Conservation (phyloP, 2,113 vertebrate genomes). For the Salvelinus namaycush region DNA sequence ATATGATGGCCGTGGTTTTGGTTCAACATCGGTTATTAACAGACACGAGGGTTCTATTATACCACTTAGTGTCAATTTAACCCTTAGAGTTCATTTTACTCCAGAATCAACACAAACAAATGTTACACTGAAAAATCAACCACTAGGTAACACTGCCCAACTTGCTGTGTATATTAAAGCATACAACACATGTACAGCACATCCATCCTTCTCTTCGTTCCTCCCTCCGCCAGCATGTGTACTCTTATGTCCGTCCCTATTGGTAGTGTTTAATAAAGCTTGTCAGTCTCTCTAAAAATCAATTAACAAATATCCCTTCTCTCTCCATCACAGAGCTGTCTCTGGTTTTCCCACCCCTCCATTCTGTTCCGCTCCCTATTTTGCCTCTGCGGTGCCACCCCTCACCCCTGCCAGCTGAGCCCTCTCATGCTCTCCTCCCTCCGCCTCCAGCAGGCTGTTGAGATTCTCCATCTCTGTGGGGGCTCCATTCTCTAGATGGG, state of each 20-base stretch:
- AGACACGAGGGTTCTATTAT: too few relatives aligned
- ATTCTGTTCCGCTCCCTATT: slow-evolving; percentile 72
- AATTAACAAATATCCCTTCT: neutral
- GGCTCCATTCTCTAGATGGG: slow-evolving; percentile 66
- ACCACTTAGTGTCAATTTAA: too few relatives aligned
- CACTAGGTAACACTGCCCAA: too few relatives aligned
- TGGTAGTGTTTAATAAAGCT: slow-evolving; percentile 16
- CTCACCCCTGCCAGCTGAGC: slow-evolving; percentile 45
- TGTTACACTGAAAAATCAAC: too few relatives aligned
- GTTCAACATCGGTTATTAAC: too few relatives aligned
- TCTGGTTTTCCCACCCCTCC: slow-evolving; percentile 76
- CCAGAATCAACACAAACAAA: too few relatives aligned
- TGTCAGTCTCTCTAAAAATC: neutral
- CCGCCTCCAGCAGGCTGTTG: slow-evolving; percentile 15
- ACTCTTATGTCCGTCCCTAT: neutral
- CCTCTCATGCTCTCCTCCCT: slow-evolving; percentile 49
- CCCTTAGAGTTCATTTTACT: too few relatives aligned
- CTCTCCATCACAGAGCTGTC: slow-evolving; percentile 74
- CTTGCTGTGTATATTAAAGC: neutral
- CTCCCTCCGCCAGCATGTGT: neutral
- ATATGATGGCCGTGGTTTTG: too few relatives aligned
- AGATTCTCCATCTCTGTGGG: slow-evolving; percentile 81
- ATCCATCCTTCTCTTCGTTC: neutral
- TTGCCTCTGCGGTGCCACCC: slow-evolving; percentile 60
- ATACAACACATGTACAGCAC: neutral